Conservation (phyloP, 2,113 vertebrate genomes). For the Cyanocitta stelleri region DNA sequence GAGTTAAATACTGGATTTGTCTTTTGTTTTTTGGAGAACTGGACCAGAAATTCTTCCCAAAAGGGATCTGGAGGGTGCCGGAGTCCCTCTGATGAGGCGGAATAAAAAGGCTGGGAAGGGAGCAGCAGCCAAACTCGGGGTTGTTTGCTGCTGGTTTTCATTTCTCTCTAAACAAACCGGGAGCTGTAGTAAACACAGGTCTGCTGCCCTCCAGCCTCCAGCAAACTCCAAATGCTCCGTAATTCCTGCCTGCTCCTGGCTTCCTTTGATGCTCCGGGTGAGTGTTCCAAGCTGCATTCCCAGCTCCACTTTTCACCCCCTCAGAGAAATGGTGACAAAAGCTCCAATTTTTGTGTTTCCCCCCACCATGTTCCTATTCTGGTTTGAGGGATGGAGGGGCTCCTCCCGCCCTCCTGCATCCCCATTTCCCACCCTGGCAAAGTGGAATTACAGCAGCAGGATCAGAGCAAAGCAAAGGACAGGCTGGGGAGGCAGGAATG, state of each 20-base stretch:
- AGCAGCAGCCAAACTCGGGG: not conserved
- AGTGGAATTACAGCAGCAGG: not conserved
- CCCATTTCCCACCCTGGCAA: not conserved
- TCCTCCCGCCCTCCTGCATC: not conserved
- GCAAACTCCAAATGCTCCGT: not conserved
- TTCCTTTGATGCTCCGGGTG: not conserved
- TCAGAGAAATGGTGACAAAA: not conserved
- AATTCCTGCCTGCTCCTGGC: not conserved
- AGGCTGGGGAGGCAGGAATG: not conserved
- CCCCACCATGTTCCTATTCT: fast-evolving
- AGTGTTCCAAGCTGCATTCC: not conserved
- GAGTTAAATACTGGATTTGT: not conserved
- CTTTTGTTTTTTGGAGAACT: not conserved
- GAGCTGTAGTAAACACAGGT: not conserved
- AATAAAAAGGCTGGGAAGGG: not conserved
- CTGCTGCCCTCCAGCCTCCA: not conserved
- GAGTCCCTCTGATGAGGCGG: not conserved
- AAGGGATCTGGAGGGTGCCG: not conserved
- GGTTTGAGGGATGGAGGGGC: not conserved
- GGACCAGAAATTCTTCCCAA: not conserved
- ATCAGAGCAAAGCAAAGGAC: not conserved
- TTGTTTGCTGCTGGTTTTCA: not conserved
- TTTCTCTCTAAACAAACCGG: not conserved
- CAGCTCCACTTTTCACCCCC: not conserved
- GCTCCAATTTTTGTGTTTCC: not conserved